Evolutionary conservation across 2,888 invertebrate genomes (phyloP).

Genomic region (Ophion ellenae): DNA sequence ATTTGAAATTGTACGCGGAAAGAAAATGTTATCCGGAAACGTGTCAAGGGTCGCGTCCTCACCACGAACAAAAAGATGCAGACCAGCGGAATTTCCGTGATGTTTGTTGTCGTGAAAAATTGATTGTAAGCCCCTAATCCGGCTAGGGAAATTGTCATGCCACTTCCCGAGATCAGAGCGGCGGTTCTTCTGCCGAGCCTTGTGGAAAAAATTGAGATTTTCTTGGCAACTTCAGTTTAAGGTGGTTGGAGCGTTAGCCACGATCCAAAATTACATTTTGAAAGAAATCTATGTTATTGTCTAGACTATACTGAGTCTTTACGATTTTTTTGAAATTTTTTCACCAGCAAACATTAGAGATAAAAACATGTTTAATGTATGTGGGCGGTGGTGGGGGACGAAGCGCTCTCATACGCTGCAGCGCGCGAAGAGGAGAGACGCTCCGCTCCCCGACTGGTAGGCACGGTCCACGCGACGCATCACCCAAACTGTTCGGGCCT

Average conservation of each 20-base stretch:
- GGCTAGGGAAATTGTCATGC: constrained; percentile 84
- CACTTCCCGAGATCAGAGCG: constrained; percentile 85
- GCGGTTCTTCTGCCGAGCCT: constrained; percentile 85
- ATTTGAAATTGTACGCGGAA: neutral
- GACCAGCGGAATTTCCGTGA: constrained; percentile 74
- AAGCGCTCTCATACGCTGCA: neutral
- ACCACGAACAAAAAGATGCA: constrained; percentile 79
- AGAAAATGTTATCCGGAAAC: neutral
- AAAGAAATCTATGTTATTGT: too few relatives aligned
- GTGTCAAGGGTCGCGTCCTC: constrained; percentile 16
- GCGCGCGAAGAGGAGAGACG: neutral
- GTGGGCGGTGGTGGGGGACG: neutral
- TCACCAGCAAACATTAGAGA: too few relatives aligned
- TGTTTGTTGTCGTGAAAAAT: constrained; percentile 70
- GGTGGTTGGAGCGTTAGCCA: too few relatives aligned
- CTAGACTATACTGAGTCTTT: too few relatives aligned
- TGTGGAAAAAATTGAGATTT: constrained; percentile 63
- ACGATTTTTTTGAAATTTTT: too few relatives aligned
- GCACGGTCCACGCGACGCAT: neutral
- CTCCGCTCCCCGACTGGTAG: neutral
- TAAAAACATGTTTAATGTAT: too few relatives aligned
- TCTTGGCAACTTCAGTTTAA: too few relatives aligned
- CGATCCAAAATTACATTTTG: too few relatives aligned
- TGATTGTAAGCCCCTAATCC: constrained; percentile 82
- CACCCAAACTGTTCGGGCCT: neutral